phyloP scores from a whole-genome alignment of 2,888 invertebrate genomes.

The Zhuqinia jingwanae region DNA sequence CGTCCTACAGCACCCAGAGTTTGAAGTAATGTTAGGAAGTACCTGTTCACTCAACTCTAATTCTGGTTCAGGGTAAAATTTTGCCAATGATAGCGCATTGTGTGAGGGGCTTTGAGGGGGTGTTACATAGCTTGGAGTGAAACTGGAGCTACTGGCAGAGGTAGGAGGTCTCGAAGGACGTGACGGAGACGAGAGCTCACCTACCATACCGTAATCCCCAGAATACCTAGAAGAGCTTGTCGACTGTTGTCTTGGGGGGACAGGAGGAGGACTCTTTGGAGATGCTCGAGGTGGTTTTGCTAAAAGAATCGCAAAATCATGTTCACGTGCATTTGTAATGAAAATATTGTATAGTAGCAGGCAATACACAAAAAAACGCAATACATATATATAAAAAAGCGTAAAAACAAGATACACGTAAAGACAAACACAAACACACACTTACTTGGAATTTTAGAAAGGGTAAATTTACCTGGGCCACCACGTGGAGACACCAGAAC shows the following conservation, averaged over 20 bases:
- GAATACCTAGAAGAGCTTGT: constrained; percentile 72
- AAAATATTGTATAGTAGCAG: too few species aligned
- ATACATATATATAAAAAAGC: background rate
- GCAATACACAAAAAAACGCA: too few species aligned
- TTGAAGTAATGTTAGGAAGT: constrained; percentile 64
- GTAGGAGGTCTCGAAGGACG: constrained; percentile 83
- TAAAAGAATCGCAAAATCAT: constrained; percentile 38
- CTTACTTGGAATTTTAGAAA: background rate
- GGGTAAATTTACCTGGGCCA: constrained; percentile 65
- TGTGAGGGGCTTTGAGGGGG: constrained; percentile 78
- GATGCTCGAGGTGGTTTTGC: constrained; percentile 77
- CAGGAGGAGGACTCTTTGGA: constrained; percentile 76
- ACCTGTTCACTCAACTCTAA: constrained; percentile 75
- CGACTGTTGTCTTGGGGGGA: constrained; percentile 65
- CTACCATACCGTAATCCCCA: constrained; percentile 64
- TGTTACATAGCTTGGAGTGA: constrained; percentile 82
- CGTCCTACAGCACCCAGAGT: constrained; percentile 72
- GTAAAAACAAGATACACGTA: background rate
- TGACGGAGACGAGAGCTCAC: constrained; percentile 31
- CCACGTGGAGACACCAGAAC: constrained; percentile 51
- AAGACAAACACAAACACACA: background rate
- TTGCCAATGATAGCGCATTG: constrained; percentile 74
- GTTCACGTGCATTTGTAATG: too few species aligned
- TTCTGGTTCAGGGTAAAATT: constrained; percentile 77
- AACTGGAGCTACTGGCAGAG: constrained; percentile 87